Base-by-base conservation (phyloP, 2,113 vertebrate species). In the Hiodon tergisus region DNA sequence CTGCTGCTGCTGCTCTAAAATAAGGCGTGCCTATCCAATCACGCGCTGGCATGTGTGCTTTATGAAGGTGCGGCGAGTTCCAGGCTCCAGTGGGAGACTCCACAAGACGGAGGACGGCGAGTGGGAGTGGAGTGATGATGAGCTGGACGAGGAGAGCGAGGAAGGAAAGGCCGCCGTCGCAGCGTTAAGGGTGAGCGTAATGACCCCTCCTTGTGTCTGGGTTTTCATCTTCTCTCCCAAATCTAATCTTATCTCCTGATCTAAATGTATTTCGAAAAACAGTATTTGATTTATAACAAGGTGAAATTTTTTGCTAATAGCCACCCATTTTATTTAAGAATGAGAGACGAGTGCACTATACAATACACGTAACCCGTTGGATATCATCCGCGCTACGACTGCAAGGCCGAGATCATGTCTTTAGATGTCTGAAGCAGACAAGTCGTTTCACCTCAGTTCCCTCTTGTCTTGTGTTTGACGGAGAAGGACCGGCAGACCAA, bases 81-180 rank as follows among this genome's bases (percentile, higher is more conserved):
- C 89, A 0, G 89, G 89, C 31, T 90, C 89, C 0, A 90, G 89
- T 0, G 89, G 89, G 2, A 84, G 89, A 11, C 89, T 90, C 68
- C 89, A 90, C 78, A 90, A 90, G 81, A 90, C 89, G 0, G 89
- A 90, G 79, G 89, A 90, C 3, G 89, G 89, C 0, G 86, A 88
- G n/a, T 90, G 89, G 89, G 89, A 90, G 81, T 90, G 89, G 89
- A 90, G 89, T 13, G 89, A 90, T 3, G 89, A 90, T 0, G 89
- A 90, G 83, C 79, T 90, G 83, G 89, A 90, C 3, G 85, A 87
- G 75, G 89, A 90, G 81, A 90, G 89, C 2, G 89, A 90, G 81
- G 89, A 90, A 80, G 89, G 89, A 5, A 89, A 83, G 83, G 89
- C 88, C 48, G 89, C 89, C 0, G 83, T 89, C 55, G 82, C 84